phyloP scores from a whole-genome alignment of 2,797 vertebrate species.

The Anniella stebbinsi region DNA sequence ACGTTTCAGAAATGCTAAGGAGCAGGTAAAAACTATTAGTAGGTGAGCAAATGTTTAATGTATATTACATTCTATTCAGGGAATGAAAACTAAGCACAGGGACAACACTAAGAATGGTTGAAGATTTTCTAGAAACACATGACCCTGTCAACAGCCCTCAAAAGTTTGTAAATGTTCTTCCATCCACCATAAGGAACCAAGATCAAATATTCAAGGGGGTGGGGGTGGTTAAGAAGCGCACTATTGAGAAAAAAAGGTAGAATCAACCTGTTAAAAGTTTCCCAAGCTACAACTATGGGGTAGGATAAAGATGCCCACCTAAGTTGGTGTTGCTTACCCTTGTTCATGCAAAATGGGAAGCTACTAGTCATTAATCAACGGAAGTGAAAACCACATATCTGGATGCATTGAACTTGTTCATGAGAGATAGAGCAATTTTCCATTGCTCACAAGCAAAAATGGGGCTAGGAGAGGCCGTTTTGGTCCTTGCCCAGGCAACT shows the following conservation, averaged over 20 bases:
- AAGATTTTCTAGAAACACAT: not conserved
- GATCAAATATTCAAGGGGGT: not conserved
- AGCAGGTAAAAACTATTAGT: not conserved
- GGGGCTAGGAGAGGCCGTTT: not conserved
- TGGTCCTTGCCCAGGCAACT: not conserved
- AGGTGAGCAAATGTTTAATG: not conserved
- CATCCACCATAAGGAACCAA: not conserved
- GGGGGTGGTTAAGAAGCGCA: not conserved
- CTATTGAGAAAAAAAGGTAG: not conserved
- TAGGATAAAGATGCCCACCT: not conserved
- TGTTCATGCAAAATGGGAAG: not conserved
- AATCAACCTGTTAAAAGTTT: not conserved
- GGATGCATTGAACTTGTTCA: not conserved
- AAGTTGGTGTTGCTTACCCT: not conserved
- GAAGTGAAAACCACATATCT: not conserved
- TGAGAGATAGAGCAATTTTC: too few relatives aligned
- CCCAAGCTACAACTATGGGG: not conserved
- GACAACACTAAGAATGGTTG: not conserved
- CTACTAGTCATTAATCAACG: not conserved
- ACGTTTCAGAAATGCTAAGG: constrained; percentile 26
- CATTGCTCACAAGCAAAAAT: not conserved
- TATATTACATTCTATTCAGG: not conserved
- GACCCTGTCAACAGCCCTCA: not conserved
- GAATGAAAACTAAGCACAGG: not conserved
- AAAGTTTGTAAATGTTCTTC: not conserved